A percentile compares a stretch with the other conserved stretches of the same genome.
Conservation (phyloP, 2,113 vertebrate species). For the Leiothrix lutea region DNA sequence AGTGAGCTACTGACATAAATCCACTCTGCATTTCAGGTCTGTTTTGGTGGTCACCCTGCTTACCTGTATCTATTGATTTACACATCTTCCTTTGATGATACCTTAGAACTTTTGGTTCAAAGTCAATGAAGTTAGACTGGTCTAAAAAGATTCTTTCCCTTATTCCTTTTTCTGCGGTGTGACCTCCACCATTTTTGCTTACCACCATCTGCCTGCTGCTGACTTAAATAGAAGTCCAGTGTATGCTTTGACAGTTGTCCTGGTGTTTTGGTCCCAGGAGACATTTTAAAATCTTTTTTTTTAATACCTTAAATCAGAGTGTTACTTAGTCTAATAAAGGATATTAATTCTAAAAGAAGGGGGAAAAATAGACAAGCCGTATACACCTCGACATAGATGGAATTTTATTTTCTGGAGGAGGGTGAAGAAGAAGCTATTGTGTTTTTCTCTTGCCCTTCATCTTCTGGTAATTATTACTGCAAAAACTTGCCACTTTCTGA, state of each 20-base stretch:
- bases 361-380: not conserved
- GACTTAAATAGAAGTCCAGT: not conserved
- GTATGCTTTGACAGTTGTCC: not conserved
- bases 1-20: not conserved
- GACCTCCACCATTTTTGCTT: not conserved
- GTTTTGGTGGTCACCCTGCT: not conserved
- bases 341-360: not conserved
- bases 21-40: not conserved
- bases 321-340: not conserved
- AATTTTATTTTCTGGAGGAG: not conserved
- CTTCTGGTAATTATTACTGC: not conserved
- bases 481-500: not conserved
- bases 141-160: not conserved
- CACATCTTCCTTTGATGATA: not conserved
- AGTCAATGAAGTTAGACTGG: not conserved
- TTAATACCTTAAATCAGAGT: not conserved
- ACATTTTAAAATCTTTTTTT: not conserved
- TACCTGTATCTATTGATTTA: not conserved
- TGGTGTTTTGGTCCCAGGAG: not conserved
- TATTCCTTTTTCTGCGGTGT: not conserved
- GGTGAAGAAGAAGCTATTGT: not conserved
- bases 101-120: not conserved
- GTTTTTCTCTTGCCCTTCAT: not conserved
- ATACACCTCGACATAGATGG: not conserved
- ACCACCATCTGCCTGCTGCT: not conserved